Base-by-base conservation (phyloP, 2,888 invertebrate genomes). In the Drosophila nigricruria region DNA sequence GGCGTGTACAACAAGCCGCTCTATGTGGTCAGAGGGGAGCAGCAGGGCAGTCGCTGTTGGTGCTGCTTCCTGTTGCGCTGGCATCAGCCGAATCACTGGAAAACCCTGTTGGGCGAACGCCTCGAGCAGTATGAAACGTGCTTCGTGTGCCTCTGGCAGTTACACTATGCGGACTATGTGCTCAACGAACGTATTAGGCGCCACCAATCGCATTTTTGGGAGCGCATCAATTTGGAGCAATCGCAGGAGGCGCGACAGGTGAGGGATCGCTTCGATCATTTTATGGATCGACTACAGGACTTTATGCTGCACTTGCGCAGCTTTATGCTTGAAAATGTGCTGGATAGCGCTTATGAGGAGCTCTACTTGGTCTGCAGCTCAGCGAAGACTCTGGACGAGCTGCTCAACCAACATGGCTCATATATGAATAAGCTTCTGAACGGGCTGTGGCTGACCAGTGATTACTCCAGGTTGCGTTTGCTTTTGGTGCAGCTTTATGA, bases 121-220 rank as follows among this genome's bases (percentile, higher is more conserved):
- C 16, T 64, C 12, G 4, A 12, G 2, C 49, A 42, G 3, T 88
- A 88, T 18, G 76, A 63, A 2, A 8, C 5, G 0, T 61, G 70
- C 14, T 82, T 68, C 3, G n/a, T 8, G 1, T 40, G 23, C 5
- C 36, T 88, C 9, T 88, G 85, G 85, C 66, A 59, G 14, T 43
- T 88, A 6, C 82, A 84, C 42, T 69, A 66, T 5, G 65, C 69
- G 0, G 23, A 79, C 42, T 87, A 81, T 38, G 70, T 82, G 25
- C 67, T 87, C 16, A 36, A 40, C 5, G 70, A 81, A 27, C 69
- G 79, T 6, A 42, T 84, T 6, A 4, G 27, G 2, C 68, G 60
- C 1, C 64, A 72, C 6, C 66, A 70, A 1, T 27, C 6, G 10
- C 53, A 73, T n/a, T 63, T 70, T 5, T 18, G 45, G 8, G 47